Conservation (phyloP, 2,797 vertebrate species). For the Oreochromis grahami region DNA sequence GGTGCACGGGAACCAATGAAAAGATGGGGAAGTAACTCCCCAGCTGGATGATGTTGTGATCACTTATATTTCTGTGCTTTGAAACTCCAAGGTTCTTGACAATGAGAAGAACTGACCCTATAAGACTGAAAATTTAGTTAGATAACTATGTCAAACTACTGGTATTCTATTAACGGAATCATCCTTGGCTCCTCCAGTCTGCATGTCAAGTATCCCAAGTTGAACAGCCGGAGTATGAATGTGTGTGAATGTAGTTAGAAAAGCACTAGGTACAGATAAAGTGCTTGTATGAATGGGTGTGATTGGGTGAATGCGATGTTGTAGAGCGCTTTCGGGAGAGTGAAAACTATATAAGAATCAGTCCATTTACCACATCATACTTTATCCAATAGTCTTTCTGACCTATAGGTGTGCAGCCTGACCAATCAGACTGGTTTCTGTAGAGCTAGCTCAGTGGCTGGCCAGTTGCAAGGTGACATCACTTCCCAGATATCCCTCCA, state of each 20-base stretch:
- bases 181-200: too few relatives aligned
- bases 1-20: neutral
- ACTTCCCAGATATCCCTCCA: neutral
- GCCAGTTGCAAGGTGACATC: conserved; percentile 22
- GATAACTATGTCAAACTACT: neutral
- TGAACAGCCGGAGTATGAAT: too few relatives aligned
- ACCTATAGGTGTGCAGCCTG: neutral
- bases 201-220: too few relatives aligned
- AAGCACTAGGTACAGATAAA: too few relatives aligned
- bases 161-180: too few relatives aligned
- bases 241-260: too few relatives aligned
- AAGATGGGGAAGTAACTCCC: neutral
- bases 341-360: too few relatives aligned
- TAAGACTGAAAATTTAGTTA: neutral
- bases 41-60: neutral
- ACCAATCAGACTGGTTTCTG: neutral
- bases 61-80: neutral
- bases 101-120: neutral
- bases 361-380: neutral
- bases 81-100: neutral
- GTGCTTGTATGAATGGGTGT: too few relatives aligned
- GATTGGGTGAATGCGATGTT: too few relatives aligned
- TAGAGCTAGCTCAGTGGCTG: neutral
- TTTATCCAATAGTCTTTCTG: neutral
- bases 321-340: too few relatives aligned